A percentile compares a stretch with the other conserved stretches of the same genome.
These are phyloP conservation scores for Calliphora vicina DNA, from an alignment of 1,140 invertebrate genomes.

Conservation along the genomic window DNA sequence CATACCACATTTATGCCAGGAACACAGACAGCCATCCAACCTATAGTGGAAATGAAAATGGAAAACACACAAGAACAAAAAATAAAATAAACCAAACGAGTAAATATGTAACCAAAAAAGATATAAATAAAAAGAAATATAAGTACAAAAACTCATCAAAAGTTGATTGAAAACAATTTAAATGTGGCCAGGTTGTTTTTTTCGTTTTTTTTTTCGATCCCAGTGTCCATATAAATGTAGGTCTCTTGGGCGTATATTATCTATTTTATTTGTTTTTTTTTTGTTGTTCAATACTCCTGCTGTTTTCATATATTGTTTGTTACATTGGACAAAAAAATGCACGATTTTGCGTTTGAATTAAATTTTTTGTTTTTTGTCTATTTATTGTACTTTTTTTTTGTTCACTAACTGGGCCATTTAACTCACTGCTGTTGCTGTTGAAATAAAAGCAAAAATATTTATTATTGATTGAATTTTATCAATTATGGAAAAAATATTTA, in stretches of 20 bases:
- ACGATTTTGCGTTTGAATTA: constrained; percentile 8
- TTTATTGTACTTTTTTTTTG: not conserved
- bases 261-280: not conserved
- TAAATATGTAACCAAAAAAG: not conserved
- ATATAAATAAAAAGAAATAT: not conserved
- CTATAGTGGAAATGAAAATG: not conserved
- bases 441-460: not conserved
- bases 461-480: constrained; percentile 2
- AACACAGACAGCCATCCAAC: not conserved
- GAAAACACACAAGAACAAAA: not conserved
- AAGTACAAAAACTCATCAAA: not conserved
- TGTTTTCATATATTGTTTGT: not conserved
- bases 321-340: not conserved
- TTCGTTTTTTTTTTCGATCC: no score
- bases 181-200: constrained; percentile 4
- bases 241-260: constrained; percentile 34
- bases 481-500: not conserved
- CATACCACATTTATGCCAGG: not conserved
- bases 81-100: not conserved
- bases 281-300: not conserved
- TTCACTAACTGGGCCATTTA: constrained; percentile 29
- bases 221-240: not conserved
- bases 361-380: not conserved
- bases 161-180: constrained; percentile 35
- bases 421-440: not conserved